A percentile compares a stretch with the other conserved stretches of the same genome.
Conservation (phyloP, 2,797 vertebrate genomes). For the Balearica regulorum region DNA sequence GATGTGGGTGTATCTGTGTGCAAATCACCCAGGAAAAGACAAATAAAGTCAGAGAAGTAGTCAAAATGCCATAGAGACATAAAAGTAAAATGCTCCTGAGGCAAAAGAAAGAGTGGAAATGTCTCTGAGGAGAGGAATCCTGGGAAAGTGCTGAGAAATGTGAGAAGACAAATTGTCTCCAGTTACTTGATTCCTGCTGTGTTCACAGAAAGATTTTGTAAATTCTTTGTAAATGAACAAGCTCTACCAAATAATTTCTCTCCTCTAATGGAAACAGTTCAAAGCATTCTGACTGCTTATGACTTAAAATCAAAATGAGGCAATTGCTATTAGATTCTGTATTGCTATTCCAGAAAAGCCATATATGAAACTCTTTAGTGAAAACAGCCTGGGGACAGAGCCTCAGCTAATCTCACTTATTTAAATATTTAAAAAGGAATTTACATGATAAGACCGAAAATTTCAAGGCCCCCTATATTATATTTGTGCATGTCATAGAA, state of each 20-base stretch:
- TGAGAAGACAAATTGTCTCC: not conserved
- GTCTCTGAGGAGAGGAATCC: not conserved
- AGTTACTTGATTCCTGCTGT: not conserved
- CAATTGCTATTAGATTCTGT: not conserved
- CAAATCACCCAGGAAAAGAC: not conserved
- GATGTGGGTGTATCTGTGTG: not conserved
- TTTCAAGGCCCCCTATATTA: not conserved
- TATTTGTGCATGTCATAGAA: not conserved
- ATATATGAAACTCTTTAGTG: not conserved
- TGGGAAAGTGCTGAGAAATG: conserved; percentile 2
- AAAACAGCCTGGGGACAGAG: not conserved
- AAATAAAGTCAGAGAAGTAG: not conserved
- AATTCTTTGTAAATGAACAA: conserved; percentile 1
- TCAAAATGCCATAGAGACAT: not conserved
- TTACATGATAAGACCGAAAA: not conserved
- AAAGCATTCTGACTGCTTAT: not conserved
- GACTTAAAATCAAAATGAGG: not conserved
- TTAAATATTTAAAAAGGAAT: not conserved
- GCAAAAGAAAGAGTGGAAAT: not conserved
- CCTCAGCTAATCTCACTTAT: not conserved
- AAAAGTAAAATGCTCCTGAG: not conserved
- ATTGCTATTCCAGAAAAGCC: not conserved
- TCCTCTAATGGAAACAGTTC: not conserved
- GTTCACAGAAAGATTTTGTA: conserved; percentile 1
- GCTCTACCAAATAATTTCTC: not conserved